Evolutionary conservation across 2,888 invertebrate genomes (phyloP), one percentile per base, ranked within the genome.

Genomic region (Apocheima hispidaria): DNA sequence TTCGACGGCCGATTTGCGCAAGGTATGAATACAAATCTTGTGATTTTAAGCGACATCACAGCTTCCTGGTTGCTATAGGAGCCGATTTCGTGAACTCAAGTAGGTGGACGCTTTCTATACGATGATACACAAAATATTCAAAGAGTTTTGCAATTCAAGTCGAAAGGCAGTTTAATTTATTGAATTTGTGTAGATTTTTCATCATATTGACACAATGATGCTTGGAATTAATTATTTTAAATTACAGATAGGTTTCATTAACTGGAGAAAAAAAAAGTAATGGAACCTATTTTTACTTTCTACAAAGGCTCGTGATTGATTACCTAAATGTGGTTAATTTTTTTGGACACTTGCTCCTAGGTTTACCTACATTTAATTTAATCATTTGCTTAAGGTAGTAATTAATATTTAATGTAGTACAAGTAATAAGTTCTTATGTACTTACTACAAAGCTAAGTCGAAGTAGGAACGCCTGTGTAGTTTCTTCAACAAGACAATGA

Each of bases 101-200:
- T 70, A 65, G 68, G 61, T 59, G 44, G 60, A 62, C 65, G 73
- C 83, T 84, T 84, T 84, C 83, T 83, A 82, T 57, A 68, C 63
- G 63, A 72, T 69, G 62, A 72, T 73, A 69, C 63, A 72, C 68
- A 64, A 66, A 66, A 66, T 69, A 70, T 68, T 65, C 50, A 28
- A n/a, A 28, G 65, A 71, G 65, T 75, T 80, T 78, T 74, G 77
- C 68, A 73, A 78, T 76, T 69, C 66, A 72, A 71, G 56, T 35
- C 70, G 69, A 72, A 73, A 72, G 58, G 76, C 66, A 30, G 41
- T 56, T 64, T 26, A 41, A 40, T 63, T 56, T 64, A 38, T 62
- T 21, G 16, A 40, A 23, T 41, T 41, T 40, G 4, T 56, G 10
- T 51, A 4, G 23, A 33, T 40, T 52, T 48, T 28, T 44, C 23